Conservation (phyloP, 1,140 invertebrate genomes). For the Panulirus ornatus region DNA sequence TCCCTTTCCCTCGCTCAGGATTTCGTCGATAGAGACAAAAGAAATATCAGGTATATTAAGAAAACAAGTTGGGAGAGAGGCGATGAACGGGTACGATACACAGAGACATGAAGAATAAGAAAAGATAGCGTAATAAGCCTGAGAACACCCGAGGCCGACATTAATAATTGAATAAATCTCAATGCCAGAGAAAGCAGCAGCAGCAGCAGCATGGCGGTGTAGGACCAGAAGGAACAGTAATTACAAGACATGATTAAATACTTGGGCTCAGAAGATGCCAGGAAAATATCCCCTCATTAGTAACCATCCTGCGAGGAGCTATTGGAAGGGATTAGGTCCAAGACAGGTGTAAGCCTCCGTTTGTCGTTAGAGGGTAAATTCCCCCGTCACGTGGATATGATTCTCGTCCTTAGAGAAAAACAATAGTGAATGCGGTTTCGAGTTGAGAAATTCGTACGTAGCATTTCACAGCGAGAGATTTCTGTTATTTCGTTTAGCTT, state of each 20-base stretch:
- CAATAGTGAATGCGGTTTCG: not conserved
- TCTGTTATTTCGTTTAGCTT: too few species aligned
- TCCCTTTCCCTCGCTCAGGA: too few species aligned
- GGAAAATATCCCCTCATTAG: slow-evolving; percentile 36
- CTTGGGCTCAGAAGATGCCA: slow-evolving; percentile 23
- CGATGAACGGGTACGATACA: too few species aligned
- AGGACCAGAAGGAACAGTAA: slow-evolving; percentile 17
- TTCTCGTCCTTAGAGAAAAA: not conserved
- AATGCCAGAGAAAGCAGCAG: slow-evolving; percentile 34
- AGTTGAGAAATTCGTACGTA: not conserved
- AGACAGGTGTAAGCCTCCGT: not conserved
- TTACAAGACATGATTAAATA: slow-evolving; percentile 40
- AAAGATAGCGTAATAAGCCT: not conserved
- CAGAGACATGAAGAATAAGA: not conserved
- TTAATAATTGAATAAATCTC: slow-evolving; percentile 46
- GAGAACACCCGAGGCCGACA: not conserved
- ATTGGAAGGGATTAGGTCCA: slow-evolving; percentile 13
- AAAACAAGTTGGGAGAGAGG: too few species aligned
- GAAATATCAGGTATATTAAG: too few species aligned
- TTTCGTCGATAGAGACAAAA: too few species aligned
- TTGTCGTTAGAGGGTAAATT: not conserved
- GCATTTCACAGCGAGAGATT: not conserved
- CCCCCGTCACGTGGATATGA: not conserved
- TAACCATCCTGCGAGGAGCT: not conserved
- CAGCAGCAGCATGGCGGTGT: too few species aligned